Percentiles rank a stretch among this genome's conserved stretches.
Evolutionary conservation across 2,888 invertebrate genomes (phyloP).

Genomic region (Ornithoptera priamus): DNA sequence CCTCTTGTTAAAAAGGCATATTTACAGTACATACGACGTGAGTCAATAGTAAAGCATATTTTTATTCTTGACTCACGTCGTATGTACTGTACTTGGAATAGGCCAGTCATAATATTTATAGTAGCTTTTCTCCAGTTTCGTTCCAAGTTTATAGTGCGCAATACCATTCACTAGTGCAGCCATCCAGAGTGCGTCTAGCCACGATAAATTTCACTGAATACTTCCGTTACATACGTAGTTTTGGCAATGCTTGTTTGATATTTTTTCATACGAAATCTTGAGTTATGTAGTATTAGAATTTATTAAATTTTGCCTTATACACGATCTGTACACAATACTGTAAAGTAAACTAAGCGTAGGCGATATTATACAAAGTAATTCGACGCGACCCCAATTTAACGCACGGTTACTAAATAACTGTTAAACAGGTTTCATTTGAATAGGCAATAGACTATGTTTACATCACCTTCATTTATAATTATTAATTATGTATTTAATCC

Average conservation of each 20-base stretch:
- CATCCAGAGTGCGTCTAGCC: slow-evolving; percentile 18
- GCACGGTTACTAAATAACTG: slow-evolving; percentile 11
- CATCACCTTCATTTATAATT: not conserved
- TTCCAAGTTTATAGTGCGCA: slow-evolving; percentile 13
- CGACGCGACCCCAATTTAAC: slow-evolving; percentile 6
- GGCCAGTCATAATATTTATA: slow-evolving; percentile 13
- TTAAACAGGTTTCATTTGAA: not conserved
- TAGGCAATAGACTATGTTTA: not conserved
- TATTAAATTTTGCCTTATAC: not conserved
- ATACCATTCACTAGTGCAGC: slow-evolving; percentile 10
- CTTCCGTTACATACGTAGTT: slow-evolving; percentile 11
- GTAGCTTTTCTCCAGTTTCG: not conserved
- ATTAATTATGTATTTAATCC: too few relatives aligned
- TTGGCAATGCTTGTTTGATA: not conserved
- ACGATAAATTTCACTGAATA: slow-evolving; percentile 16
- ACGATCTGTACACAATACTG: not conserved
- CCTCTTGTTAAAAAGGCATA: not conserved
- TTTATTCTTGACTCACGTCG: not conserved
- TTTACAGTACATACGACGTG: too few relatives aligned
- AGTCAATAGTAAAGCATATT: not conserved
- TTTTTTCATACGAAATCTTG: too few relatives aligned
- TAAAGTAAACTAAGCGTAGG: not conserved
- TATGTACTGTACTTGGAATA: not conserved
- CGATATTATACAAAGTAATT: not conserved
- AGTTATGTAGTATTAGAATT: not conserved